A percentile compares a stretch with the other conserved stretches of the same genome.
These are phyloP conservation scores for Pasiphila rectangulata DNA, from an alignment of 2,888 invertebrate species.

Conservation along the genomic window DNA sequence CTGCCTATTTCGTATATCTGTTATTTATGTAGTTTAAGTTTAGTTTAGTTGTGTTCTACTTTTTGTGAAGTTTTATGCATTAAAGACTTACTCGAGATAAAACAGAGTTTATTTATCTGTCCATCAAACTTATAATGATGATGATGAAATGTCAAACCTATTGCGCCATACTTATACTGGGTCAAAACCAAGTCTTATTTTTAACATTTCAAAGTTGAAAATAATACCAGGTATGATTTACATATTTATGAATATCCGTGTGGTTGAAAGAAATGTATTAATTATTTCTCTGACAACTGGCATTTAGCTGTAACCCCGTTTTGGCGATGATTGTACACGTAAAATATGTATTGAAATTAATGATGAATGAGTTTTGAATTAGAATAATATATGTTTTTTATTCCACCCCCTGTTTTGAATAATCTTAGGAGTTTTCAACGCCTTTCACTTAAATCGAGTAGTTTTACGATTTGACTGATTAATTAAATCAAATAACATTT, in stretches of 20 bases:
- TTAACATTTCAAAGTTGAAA: slow-evolving; percentile 1
- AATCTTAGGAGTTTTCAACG: slow-evolving; percentile 21
- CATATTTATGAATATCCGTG: slow-evolving; percentile 26
- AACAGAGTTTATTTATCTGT: too few species aligned
- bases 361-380: slow-evolving; percentile 21
- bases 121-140: too few species aligned
- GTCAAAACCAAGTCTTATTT: slow-evolving; percentile 4
- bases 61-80: too few species aligned
- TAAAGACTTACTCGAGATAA: too few species aligned
- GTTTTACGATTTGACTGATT: slow-evolving; percentile 17
- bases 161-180: too few species aligned
- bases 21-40: too few species aligned
- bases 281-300: slow-evolving; percentile 31
- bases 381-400: slow-evolving; percentile 24
- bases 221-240: slow-evolving; percentile 9
- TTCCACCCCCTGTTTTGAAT: slow-evolving; percentile 14
- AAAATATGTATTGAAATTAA: slow-evolving; percentile 19
- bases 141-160: too few species aligned
- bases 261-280: slow-evolving; percentile 28
- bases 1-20: too few species aligned
- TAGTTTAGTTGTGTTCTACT: too few species aligned
- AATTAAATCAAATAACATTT: slow-evolving; percentile 9
- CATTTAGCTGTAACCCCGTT: slow-evolving; percentile 30
- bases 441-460: slow-evolving; percentile 23
- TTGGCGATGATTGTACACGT: slow-evolving; percentile 18